phyloP scores from a whole-genome alignment of 2,888 invertebrate genomes.

The Drosophila niveifrons region DNA sequence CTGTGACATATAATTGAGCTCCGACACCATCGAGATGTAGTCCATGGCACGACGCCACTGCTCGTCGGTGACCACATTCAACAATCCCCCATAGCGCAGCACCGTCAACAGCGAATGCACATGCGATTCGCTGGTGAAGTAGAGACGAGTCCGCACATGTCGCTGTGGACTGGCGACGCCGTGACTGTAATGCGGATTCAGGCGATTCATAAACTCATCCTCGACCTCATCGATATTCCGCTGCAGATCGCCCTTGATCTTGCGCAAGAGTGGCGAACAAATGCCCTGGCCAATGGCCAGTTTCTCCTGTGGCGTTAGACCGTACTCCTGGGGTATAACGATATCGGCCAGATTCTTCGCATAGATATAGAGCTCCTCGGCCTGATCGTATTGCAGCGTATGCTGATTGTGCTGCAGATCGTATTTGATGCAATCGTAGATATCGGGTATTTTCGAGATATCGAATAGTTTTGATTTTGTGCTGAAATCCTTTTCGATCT shows the following conservation, averaged over 20 bases:
- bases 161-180: constrained; percentile 99
- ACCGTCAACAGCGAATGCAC: constrained; percentile 99
- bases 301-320: constrained; percentile 97
- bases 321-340: constrained; percentile 99
- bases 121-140: constrained; percentile 99
- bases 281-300: constrained; percentile 98
- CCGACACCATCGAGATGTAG: constrained; percentile 98
- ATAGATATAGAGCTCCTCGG: constrained; percentile 95
- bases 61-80: constrained; percentile 95
- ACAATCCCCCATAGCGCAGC: constrained; percentile 95
- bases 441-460: constrained; percentile 99
- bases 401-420: constrained; percentile 99
- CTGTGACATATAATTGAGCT: constrained; percentile 99
- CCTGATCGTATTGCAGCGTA: constrained; percentile 95
- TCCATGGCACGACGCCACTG: constrained; percentile 99
- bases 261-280: constrained; percentile 97
- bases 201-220: constrained; percentile 97
- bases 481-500: constrained; percentile 98
- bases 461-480: constrained; percentile 97
- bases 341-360: constrained; percentile 99
- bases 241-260: constrained; percentile 97
- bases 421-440: constrained; percentile 99
- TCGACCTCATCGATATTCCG: constrained; percentile 96
- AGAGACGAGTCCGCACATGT: constrained; percentile 98
- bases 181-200: constrained; percentile 98